Base-by-base conservation (phyloP, 1,140 invertebrate species). In the Tetramorium parvispinum region DNA sequence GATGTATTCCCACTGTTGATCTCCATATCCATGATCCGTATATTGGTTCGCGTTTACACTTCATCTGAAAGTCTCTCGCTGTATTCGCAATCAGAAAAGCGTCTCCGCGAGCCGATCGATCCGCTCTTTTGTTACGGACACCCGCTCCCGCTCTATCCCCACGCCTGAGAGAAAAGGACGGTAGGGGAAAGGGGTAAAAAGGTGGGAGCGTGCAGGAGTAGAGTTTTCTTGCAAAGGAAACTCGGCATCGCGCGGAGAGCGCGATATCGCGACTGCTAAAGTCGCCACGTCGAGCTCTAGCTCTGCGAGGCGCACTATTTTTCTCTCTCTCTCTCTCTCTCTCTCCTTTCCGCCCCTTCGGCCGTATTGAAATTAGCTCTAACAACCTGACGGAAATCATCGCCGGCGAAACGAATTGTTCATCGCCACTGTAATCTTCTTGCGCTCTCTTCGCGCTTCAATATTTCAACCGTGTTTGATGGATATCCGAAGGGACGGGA, bases 41-140 rank as follows among this genome's bases (percentile, higher is more conserved):
- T 51, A 71, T 55, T 51, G 61, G 75, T 76, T 51, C 68, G 51
- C 75, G 78, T 85, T 90, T 76, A 85, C 88, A 61, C 79, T 59
- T 66, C 79, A 78, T 79, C 79, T 85, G 66, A 57, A 70, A 73
- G 85, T 90, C 75, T 76, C 86, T 70, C 81, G 76, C 86, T 75
- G 70, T 57, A 73, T 79, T 90, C 82, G 71, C 88, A 86, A 88
- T 90, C 86, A 81, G 86, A 63, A 87, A 88, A 88, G 43, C 82
- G 86, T 90, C 88, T 85, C 86, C 86, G 66, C 76, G 68, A 27
- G 77, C 51, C 88, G 89, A 91, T 90, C 89, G 88, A 88, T 83
- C 71, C 82, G 37, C 86, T 83, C 89, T 90, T 90, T 91, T 88
- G 88, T 91, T 68, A 75, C 49, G 21, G 32, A 71, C 81, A 21